Conservation (phyloP, 2,888 invertebrate species). For the Dusona sp. region DNA sequence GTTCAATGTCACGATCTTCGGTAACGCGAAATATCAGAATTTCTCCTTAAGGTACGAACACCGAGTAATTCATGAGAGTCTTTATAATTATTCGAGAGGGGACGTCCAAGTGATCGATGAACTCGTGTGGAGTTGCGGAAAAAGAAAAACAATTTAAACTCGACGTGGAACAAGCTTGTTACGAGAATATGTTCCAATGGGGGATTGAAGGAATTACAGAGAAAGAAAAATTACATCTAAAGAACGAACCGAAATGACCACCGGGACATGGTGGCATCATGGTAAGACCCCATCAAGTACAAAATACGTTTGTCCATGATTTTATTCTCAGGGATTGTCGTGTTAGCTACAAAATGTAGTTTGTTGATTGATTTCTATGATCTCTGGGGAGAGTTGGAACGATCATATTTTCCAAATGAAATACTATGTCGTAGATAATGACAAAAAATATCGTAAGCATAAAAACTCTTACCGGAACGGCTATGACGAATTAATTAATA, state of each 20-base stretch:
- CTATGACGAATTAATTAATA: neutral
- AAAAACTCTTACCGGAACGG: neutral
- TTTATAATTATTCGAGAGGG: slow-evolving; percentile 40
- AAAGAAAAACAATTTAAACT: slow-evolving; percentile 30
- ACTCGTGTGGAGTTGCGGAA: slow-evolving; percentile 19
- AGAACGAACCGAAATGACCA: slow-evolving; percentile 27
- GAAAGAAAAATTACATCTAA: neutral
- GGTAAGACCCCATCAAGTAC: neutral
- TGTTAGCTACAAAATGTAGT: neutral
- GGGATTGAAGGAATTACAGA: slow-evolving; percentile 5
- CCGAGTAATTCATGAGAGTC: slow-evolving; percentile 41
- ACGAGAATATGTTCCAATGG: slow-evolving; percentile 18
- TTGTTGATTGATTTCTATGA: neutral
- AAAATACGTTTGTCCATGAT: slow-evolving; percentile 3
- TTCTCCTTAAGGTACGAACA: slow-evolving; percentile 39
- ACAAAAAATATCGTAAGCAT: neutral
- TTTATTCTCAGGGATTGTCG: slow-evolving; percentile 7
- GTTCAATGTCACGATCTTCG: neutral
- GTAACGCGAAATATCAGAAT: neutral
- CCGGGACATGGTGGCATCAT: neutral
- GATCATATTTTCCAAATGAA: neutral
- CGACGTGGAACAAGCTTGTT: slow-evolving; percentile 45
- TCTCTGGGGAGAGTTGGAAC: neutral
- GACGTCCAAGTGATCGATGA: slow-evolving; percentile 48
- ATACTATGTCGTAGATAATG: neutral